Conservation (phyloP, 2,113 vertebrate species). For the Atlantisia rogersi region DNA sequence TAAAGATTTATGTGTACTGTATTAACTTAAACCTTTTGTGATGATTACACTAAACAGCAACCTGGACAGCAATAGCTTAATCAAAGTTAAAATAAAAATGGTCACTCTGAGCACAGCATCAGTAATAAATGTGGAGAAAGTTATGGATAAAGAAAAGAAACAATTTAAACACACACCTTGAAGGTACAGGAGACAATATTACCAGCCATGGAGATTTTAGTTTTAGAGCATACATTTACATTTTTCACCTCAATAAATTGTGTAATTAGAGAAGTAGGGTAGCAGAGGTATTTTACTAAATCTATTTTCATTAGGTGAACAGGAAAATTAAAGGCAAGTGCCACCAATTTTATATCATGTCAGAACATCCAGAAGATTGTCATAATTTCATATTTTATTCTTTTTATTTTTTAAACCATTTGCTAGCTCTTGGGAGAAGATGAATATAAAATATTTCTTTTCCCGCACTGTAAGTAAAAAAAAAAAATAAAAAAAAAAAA, state of each 20-base stretch:
- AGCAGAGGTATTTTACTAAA: conserved; percentile 28
- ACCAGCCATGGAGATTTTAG: neutral
- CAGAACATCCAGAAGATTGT: conserved; percentile 45
- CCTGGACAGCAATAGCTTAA: neutral
- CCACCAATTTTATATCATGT: neutral
- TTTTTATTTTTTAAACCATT: neutral
- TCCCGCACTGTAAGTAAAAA: neutral
- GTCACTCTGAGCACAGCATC: neutral
- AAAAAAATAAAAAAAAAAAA: neutral
- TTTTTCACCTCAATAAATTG: conserved; percentile 52
- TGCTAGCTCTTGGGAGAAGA: neutral
- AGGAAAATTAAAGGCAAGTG: conserved; percentile 49
- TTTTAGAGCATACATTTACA: conserved; percentile 38
- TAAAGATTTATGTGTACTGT: neutral
- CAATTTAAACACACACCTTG: neutral
- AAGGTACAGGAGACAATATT: neutral
- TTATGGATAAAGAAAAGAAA: neutral
- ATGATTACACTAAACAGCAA: neutral
- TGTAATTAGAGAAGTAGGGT: conserved; percentile 17
- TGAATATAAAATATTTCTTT: neutral
- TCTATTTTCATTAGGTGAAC: conserved; percentile 59
- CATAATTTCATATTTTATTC: neutral
- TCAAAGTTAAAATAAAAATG: neutral
- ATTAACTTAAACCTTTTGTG: neutral
- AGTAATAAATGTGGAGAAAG: neutral